A percentile compares a stretch with the other conserved stretches of the same genome.
Conservation (phyloP, 2,888 invertebrate species). For the Empis stercorea region DNA sequence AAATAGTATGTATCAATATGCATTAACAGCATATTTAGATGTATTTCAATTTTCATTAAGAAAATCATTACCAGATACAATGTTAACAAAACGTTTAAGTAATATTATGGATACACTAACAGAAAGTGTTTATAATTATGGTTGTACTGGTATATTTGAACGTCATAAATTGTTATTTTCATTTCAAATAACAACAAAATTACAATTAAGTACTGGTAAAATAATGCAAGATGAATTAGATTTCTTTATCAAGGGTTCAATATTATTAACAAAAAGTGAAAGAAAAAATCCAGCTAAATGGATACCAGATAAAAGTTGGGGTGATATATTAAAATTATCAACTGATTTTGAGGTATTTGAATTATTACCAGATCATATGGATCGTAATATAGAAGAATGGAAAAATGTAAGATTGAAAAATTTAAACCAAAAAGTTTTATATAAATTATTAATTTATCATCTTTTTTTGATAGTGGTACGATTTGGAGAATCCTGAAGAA, state of each 20-base stretch:
- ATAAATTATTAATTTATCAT: no score
- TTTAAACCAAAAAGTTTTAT: no score
- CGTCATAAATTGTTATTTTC: constrained; percentile 81
- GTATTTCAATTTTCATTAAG: constrained; percentile 71
- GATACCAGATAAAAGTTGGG: constrained; percentile 67
- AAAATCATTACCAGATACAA: constrained; percentile 70
- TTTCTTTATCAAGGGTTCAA: constrained; percentile 82
- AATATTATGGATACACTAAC: constrained; percentile 79
- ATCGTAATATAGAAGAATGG: constrained; percentile 44
- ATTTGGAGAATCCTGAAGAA: constrained; percentile 70
- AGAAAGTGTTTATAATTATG: constrained; percentile 80
- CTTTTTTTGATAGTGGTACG: constrained; percentile 61
- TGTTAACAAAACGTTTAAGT: constrained; percentile 54
- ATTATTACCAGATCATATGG: constrained; percentile 49
- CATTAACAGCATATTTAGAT: constrained; percentile 69
- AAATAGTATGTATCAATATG: constrained; percentile 88
- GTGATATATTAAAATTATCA: constrained; percentile 63
- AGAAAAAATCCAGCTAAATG: constrained; percentile 55
- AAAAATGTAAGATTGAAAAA: constrained; percentile 43
- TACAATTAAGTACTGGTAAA: constrained; percentile 55
- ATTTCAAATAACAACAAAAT: constrained; percentile 76
- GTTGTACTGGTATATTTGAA: constrained; percentile 86
- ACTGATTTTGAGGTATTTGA: constrained; percentile 55
- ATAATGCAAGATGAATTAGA: constrained; percentile 62
- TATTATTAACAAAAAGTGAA: constrained; percentile 60